Evolutionary conservation across 2,888 invertebrate species (phyloP).

Genomic region (Drosophila ezoana): DNA sequence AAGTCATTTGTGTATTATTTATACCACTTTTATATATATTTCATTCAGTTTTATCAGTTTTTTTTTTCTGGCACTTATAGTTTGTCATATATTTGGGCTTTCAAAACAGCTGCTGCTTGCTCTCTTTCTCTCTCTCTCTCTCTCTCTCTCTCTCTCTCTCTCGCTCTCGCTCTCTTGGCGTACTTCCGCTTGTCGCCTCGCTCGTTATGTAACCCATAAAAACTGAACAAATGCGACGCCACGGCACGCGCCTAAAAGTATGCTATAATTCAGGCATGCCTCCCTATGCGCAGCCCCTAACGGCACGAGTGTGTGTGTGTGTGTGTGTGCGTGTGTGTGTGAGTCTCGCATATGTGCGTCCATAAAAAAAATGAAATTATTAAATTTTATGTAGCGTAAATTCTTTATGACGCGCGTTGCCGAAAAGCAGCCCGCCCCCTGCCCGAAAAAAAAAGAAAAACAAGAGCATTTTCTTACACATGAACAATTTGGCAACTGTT

Average conservation of each 20-base stretch:
- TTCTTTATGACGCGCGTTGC: slow-evolving; percentile 68
- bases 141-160: not conserved
- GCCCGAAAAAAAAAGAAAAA: slow-evolving; percentile 20
- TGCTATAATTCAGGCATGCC: slow-evolving; percentile 74
- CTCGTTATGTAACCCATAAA: slow-evolving; percentile 79
- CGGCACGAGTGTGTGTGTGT: slow-evolving; percentile 17
- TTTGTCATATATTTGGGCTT: slow-evolving; percentile 47
- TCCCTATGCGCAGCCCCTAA: slow-evolving; percentile 18
- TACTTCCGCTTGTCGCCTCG: slow-evolving; percentile 65
- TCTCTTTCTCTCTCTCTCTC: not conserved
- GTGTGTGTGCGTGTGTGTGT: slow-evolving; percentile 24
- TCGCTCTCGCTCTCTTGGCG: slow-evolving; percentile 3
- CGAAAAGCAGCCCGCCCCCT: slow-evolving; percentile 4
- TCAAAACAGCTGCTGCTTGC: slow-evolving; percentile 31
- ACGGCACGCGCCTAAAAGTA: slow-evolving; percentile 80
- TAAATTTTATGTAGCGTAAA: slow-evolving; percentile 84
- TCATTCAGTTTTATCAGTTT: slow-evolving; percentile 33
- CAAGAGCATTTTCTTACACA: slow-evolving; percentile 64
- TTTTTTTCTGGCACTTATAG: slow-evolving; percentile 18
- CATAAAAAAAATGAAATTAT: slow-evolving; percentile 80
- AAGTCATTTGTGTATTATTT: slow-evolving; percentile 32
- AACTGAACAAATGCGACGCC: slow-evolving; percentile 74
- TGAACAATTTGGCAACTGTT: slow-evolving; percentile 64
- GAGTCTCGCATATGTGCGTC: slow-evolving; percentile 44
- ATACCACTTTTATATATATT: slow-evolving; percentile 17